These are phyloP conservation scores for Hepsetus odoe DNA, from an alignment of 2,113 vertebrate species.

Conservation along the genomic window DNA sequence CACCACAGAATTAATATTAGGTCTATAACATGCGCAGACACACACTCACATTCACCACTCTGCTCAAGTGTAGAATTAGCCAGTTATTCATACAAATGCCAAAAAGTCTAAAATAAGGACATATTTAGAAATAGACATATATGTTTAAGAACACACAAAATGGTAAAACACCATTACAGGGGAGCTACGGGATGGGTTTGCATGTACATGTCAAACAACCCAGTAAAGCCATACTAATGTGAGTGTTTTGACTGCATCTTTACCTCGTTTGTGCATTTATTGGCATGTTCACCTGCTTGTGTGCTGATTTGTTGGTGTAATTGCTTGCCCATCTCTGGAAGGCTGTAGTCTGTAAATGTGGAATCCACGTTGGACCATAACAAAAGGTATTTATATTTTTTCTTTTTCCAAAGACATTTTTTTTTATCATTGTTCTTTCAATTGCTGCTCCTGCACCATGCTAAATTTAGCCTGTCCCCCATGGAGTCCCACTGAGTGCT, in stretches of 20 bases:
- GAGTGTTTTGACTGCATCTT: not conserved
- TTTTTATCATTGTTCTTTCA: not conserved
- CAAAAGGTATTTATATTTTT: not conserved
- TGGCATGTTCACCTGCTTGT: too few species aligned
- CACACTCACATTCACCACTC: not conserved
- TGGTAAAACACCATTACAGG: not conserved
- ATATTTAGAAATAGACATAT: not conserved
- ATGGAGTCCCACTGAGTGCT: slow-evolving; percentile 23
- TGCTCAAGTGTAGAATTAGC: too few species aligned
- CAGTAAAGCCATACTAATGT: not conserved
- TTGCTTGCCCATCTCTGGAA: not conserved
- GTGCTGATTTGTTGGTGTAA: not conserved
- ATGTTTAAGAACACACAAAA: not conserved
- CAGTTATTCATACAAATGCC: not conserved
- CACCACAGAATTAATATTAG: slow-evolving; percentile 13
- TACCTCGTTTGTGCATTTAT: not conserved
- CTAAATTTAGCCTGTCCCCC: slow-evolving; percentile 42
- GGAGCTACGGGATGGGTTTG: not conserved
- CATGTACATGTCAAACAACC: not conserved
- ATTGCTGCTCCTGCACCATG: slow-evolving; percentile 8
- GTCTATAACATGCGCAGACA: slow-evolving; percentile 21
- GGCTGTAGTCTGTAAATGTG: not conserved
- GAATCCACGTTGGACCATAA: not conserved
- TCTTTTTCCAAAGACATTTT: not conserved
- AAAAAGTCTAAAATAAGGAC: slow-evolving; percentile 16